Base-by-base conservation (phyloP, 2,888 invertebrate species). In the Drepana falcataria region DNA sequence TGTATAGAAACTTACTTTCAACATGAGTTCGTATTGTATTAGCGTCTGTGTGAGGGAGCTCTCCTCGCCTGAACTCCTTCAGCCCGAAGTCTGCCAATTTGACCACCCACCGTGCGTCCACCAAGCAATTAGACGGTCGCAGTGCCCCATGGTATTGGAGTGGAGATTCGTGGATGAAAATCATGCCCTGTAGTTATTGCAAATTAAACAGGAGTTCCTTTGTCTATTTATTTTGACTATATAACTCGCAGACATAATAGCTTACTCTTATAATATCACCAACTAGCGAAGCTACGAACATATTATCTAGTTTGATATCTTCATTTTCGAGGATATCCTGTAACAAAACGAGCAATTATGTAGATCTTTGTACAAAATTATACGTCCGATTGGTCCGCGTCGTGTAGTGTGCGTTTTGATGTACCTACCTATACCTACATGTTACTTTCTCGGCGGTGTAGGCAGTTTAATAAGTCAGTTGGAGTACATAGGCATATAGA, bases 271-370 rank as follows among this genome's bases (percentile, higher is more conserved):
- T 95, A 64, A 99, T 96, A 85, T 99, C 99, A 55, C 96, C 97
- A 9, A 98, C 96, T 63, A 99, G 93, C 4, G 98, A 98, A 35
- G 98, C 98, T 65, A 97, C 95, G 83, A 99, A 99, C 96, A 99
- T 97, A 76, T 96, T 96, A 85, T 99, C 99, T 74, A 98, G 91
- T 87, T 98, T 98, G 64, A 99, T 95, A 81, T 99, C 98, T 76
- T 97, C 96, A 81, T 99, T 98, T 78, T 97, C 96, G 57, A 99
- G 90, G 69, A 99, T 97, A 83, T 99, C 96, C 95, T 96, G 89
- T 51, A 75, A 73, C 61, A 63, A 48, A 64, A 55, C 21, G 21
- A 21, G 21, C 21, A 1, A 21, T 21, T 21, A 21, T 21, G 21
- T 21, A 21, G 21, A 21, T 21, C 21, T 21, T 21, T 21, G 21